phyloP scores from a whole-genome alignment of 2,113 vertebrate genomes.

The Saccopteryx bilineata region DNA sequence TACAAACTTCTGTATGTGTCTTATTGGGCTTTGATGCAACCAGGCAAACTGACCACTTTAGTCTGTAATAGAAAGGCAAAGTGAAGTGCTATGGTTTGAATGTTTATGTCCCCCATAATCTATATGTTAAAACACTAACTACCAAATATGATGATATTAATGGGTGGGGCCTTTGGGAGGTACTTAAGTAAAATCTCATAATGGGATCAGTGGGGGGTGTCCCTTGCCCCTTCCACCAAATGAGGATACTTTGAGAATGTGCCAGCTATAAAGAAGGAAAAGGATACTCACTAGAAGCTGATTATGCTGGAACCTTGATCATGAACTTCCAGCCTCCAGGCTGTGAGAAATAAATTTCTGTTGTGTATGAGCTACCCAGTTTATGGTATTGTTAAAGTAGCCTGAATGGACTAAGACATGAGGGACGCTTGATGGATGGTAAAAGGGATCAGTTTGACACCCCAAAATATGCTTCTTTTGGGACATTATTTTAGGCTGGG shows the following conservation, averaged over 20 bases:
- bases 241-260: background rate
- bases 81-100: constrained; percentile 3
- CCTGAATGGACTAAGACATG: background rate
- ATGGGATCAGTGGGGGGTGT: background rate
- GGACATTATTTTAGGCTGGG: background rate
- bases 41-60: background rate
- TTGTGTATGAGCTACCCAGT: background rate
- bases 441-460: background rate
- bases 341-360: background rate
- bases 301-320: background rate
- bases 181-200: background rate
- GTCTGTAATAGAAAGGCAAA: background rate
- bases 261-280: background rate
- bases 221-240: background rate
- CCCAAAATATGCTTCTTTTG: background rate
- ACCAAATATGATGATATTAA: background rate
- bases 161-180: background rate
- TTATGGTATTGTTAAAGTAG: background rate
- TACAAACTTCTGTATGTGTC: background rate
- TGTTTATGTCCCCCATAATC: background rate
- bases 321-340: background rate
- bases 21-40: background rate
- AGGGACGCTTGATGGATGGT: background rate
- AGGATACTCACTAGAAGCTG: background rate
- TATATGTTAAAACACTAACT: background rate